These are phyloP conservation scores for Ischnura elegans DNA, from an alignment of 2,888 invertebrate genomes.

Conservation along the genomic window DNA sequence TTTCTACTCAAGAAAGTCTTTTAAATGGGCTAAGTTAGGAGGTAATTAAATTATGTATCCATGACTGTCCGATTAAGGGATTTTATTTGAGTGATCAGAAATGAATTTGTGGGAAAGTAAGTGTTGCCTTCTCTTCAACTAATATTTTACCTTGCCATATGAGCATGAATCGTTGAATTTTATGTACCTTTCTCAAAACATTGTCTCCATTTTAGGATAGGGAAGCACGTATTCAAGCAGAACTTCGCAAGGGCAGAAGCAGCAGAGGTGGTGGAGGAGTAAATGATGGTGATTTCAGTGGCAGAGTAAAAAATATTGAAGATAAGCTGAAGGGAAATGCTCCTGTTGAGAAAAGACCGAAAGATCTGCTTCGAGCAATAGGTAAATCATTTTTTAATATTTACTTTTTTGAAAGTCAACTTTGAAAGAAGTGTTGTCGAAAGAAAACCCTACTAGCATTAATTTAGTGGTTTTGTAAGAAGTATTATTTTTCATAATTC, in stretches of 20 bases:
- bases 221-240: conserved; percentile 77
- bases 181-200: not conserved
- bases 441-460: no score
- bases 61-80: no score
- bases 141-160: not conserved
- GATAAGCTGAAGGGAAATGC: conserved; percentile 85
- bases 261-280: conserved; percentile 75
- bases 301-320: conserved; percentile 87
- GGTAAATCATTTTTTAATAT: conserved; percentile 77
- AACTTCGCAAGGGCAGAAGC: conserved; percentile 72
- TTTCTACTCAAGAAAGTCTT: no score
- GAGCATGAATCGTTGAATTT: not conserved
- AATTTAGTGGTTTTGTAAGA: no score
- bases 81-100: no score
- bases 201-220: conserved; percentile 76
- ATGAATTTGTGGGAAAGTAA: not conserved
- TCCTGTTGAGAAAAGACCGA: conserved; percentile 87
- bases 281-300: conserved; percentile 82
- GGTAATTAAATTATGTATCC: no score
- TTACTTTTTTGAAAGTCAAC: no score
- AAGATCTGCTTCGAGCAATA: conserved; percentile 91
- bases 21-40: no score
- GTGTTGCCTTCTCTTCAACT: not conserved
- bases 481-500: no score
- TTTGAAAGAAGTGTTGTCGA: no score